These are phyloP conservation scores for Leucoraja ocellata DNA, from an alignment of 2,797 vertebrate species.

Conservation along the genomic window DNA sequence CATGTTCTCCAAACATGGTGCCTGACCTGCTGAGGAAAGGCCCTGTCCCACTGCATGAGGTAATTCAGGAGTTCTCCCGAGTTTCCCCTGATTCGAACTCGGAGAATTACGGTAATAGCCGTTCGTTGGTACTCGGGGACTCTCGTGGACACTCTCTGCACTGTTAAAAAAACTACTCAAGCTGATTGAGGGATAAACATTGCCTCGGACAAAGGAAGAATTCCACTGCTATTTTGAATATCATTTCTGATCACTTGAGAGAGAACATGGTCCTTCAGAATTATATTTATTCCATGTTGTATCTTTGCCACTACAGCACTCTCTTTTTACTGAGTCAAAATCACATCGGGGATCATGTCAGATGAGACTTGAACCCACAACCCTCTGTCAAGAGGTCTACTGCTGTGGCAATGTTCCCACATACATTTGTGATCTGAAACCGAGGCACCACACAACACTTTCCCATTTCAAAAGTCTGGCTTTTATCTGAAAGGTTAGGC, in stretches of 20 bases:
- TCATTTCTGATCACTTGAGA: neutral
- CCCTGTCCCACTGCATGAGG: no score
- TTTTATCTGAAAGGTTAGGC: neutral
- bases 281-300: neutral
- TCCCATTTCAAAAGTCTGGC: neutral
- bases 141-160: no score
- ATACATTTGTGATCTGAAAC: neutral
- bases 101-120: no score
- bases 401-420: neutral
- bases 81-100: no score
- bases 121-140: no score
- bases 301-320: neutral
- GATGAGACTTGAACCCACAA: neutral
- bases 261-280: neutral
- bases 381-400: neutral
- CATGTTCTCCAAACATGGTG: no score
- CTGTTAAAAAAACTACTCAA: no score
- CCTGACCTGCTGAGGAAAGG: no score
- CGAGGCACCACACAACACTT: neutral
- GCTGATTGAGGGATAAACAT: neutral
- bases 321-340: neutral
- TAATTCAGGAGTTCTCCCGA: no score
- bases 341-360: neutral
- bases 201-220: neutral
- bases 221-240: neutral